phyloP scores from a whole-genome alignment of 2,888 invertebrate species.

The Hemaris fuciformis region DNA sequence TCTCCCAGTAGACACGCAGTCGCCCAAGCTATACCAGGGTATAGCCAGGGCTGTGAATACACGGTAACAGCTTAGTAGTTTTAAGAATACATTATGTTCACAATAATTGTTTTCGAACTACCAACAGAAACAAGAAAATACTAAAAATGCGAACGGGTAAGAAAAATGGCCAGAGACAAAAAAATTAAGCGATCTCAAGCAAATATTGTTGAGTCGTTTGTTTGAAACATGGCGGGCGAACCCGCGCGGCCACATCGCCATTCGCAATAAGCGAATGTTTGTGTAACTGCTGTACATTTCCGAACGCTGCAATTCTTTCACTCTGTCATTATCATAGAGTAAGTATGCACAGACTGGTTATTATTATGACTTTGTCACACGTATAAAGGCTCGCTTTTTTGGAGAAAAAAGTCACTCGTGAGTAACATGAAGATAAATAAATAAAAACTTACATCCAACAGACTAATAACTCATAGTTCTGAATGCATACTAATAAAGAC shows the following conservation, averaged over 20 bases:
- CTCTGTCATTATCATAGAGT: slow-evolving; percentile 30
- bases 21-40: too few species aligned
- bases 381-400: too few species aligned
- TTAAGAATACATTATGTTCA: too few species aligned
- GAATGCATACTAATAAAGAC: too few species aligned
- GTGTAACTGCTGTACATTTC: slow-evolving; percentile 26
- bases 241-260: slow-evolving; percentile 3
- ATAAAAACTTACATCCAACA: too few species aligned
- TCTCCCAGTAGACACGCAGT: too few species aligned
- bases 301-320: slow-evolving; percentile 38
- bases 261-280: slow-evolving; percentile 24
- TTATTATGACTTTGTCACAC: background rate
- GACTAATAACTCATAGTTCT: too few species aligned
- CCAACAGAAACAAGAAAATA: background rate
- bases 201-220: background rate
- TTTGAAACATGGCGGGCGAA: background rate
- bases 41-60: too few species aligned
- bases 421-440: too few species aligned
- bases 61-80: too few species aligned
- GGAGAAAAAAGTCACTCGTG: too few species aligned
- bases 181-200: background rate
- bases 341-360: slow-evolving; percentile 12
- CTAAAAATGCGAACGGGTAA: background rate
- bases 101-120: too few species aligned
- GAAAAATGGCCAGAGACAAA: background rate